Evolutionary conservation across 2,797 vertebrate genomes (phyloP).

Genomic region (Cossypha heuglini): DNA sequence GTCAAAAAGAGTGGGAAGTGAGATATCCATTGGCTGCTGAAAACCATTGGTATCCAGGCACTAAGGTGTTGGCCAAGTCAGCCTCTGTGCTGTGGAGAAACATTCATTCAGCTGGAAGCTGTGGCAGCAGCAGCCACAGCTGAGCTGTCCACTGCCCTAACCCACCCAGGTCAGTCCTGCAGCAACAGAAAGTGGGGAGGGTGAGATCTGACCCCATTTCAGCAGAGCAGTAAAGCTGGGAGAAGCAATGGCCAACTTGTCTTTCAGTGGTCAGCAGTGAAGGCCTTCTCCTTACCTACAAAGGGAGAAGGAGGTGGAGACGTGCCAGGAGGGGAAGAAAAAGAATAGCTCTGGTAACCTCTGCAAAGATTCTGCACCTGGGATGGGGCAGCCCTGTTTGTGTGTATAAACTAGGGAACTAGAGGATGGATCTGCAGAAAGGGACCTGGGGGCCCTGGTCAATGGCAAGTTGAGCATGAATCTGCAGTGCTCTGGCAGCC

Average conservation of each 20-base stretch:
- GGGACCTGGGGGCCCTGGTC: accelerated
- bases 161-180: neutral
- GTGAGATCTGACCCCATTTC: neutral
- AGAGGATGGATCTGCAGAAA: neutral
- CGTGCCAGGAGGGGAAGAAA: neutral
- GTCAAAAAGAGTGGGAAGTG: neutral
- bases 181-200: neutral
- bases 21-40: neutral
- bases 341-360: neutral
- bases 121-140: accelerated
- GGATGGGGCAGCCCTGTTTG: neutral
- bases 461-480: accelerated
- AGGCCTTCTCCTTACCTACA: neutral
- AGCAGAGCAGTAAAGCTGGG: neutral
- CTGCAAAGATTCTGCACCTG: neutral
- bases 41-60: neutral
- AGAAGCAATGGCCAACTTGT: neutral
- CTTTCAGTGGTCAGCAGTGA: neutral
- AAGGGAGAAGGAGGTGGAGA: neutral
- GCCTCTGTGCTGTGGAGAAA: neutral
- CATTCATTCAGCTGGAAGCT: neutral
- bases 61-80: neutral
- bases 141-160: neutral
- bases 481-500: neutral
- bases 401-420: neutral